Conservation (phyloP, 2,113 vertebrate genomes). For the Philantomba maxwellii region DNA sequence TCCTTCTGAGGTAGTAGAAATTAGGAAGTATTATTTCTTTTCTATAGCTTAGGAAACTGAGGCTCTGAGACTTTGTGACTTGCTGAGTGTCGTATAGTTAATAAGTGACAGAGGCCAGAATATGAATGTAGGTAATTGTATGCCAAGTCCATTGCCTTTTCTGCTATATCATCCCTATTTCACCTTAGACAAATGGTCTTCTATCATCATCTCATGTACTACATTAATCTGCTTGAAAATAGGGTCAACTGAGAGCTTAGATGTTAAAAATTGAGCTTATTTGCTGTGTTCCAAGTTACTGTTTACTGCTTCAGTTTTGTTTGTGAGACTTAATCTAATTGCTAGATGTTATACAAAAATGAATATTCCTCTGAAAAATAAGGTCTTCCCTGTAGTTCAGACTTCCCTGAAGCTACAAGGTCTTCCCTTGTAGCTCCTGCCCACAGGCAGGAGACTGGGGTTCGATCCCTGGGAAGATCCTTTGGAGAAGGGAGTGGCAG, state of each 20-base stretch:
- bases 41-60: neutral
- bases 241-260: neutral
- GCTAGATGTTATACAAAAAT: neutral
- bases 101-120: neutral
- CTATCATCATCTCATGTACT: neutral
- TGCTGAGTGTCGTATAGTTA: neutral
- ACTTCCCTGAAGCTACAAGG: neutral
- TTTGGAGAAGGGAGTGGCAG: neutral
- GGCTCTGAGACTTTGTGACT: neutral
- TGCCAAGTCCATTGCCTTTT: neutral
- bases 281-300: neutral
- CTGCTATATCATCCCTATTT: neutral
- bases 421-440: neutral
- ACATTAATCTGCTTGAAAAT: slow-evolving; percentile 5
- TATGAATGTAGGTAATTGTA: neutral
- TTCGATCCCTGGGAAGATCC: neutral
- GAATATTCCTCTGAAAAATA: slow-evolving; percentile 1
- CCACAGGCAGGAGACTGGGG: neutral
- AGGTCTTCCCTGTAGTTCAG: neutral
- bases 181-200: neutral
- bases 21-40: neutral
- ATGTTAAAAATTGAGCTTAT: neutral
- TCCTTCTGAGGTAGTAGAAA: neutral
- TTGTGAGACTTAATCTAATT: slow-evolving; percentile 6
- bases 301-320: neutral